These are phyloP conservation scores for Triplophysa tibetana DNA, from an alignment of 2,113 vertebrate species.

Conservation along the genomic window DNA sequence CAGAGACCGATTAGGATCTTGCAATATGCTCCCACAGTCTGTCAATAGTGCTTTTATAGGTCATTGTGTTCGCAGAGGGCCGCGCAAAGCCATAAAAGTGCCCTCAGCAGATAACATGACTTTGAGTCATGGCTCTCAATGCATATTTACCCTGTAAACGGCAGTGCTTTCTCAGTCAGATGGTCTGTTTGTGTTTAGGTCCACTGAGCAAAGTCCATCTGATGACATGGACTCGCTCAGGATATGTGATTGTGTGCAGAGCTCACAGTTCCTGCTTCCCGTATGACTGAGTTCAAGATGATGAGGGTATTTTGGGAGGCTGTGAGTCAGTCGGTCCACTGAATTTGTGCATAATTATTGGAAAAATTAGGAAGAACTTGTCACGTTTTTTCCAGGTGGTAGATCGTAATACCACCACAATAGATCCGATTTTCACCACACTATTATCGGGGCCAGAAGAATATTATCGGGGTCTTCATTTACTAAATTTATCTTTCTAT, in stretches of 20 bases:
- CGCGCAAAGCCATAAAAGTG: constrained; percentile 18
- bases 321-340: background rate
- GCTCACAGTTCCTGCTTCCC: constrained; percentile 48
- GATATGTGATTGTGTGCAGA: constrained; percentile 24
- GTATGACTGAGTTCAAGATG: background rate
- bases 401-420: too few species aligned
- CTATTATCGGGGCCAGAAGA: too few species aligned
- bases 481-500: too few species aligned
- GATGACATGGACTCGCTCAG: constrained; percentile 47
- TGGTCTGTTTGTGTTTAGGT: constrained; percentile 58
- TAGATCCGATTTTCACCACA: too few species aligned
- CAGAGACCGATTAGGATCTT: constrained; percentile 24
- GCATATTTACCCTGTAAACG: constrained; percentile 51
- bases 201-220: constrained; percentile 58
- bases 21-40: constrained; percentile 12
- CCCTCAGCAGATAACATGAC: constrained; percentile 29
- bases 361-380: too few species aligned
- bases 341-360: background rate
- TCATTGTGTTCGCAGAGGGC: constrained; percentile 33
- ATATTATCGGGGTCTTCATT: too few species aligned
- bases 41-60: constrained; percentile 39
- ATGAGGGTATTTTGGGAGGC: constrained; percentile 17
- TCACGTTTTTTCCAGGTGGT: too few species aligned
- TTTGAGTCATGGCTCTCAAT: constrained; percentile 35
- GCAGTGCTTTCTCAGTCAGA: constrained; percentile 33